A percentile compares a stretch with the other conserved stretches of the same genome.
Conservation (phyloP, 2,113 vertebrate genomes). For the Hemiscyllium ocellatum region DNA sequence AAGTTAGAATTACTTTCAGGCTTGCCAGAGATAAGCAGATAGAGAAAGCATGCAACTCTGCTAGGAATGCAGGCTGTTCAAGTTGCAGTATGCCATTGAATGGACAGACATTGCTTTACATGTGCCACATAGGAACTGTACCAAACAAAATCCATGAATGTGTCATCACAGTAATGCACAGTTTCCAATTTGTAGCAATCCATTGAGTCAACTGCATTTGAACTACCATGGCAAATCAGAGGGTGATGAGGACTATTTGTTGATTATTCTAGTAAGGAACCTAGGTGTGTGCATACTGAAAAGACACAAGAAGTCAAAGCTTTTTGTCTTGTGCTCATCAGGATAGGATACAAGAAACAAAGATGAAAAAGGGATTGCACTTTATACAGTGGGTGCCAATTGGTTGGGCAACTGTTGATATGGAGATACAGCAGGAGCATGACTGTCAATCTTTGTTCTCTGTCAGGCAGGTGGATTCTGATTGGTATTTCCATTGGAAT, state of each 20-base stretch:
- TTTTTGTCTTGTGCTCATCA: no score
- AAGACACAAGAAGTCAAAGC: no score
- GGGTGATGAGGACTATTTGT: no score
- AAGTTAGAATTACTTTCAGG: neutral
- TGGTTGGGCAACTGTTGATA: no score
- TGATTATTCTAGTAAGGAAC: neutral
- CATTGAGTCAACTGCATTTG: neutral
- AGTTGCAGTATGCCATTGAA: neutral
- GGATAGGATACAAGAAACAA: no score
- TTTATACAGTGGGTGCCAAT: no score
- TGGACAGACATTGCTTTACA: neutral
- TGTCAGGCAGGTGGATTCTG: no score
- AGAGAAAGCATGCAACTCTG: neutral
- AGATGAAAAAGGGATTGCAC: no score
- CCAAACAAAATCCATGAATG: neutral
- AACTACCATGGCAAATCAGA: neutral
- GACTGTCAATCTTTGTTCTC: no score
- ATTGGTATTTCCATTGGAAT: no score
- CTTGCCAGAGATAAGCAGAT: neutral
- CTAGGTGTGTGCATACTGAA: neutral
- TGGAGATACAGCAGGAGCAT: no score
- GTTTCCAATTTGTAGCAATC: neutral
- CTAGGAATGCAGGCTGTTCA: neutral
- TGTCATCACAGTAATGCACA: neutral
- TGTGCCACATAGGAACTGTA: neutral